Evolutionary conservation across 2,888 invertebrate species (phyloP), one percentile per base, ranked within the genome.

Genomic region (Diarsia dahlii): DNA sequence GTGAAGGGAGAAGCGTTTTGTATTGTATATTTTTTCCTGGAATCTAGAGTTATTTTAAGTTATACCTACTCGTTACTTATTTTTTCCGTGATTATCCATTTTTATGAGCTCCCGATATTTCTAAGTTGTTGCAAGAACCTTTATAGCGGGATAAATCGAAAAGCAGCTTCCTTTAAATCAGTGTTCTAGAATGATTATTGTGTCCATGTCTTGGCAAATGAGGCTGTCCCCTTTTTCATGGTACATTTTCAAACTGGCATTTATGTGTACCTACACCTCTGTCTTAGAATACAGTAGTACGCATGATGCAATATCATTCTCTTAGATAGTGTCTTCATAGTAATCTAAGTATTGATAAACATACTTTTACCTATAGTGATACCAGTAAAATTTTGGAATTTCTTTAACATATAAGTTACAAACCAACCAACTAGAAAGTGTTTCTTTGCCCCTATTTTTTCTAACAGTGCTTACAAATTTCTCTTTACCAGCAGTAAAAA

Each of bases 401-500:
- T 48, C 2, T 45, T 23, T 23, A 3, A 0, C 20, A 3, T 23
- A 4, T 34, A 46, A 15, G 0, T n/a, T 67, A 18, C 34, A 48
- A 50, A 69, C 23, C 1, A 34, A 23, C 13, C 13, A 23, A 39
- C 18, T 3, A 52, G 13, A 52, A 20, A 45, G 10, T n/a, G 1
- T 45, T 54, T 45, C 3, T 3, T 4, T 20, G 1, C 2, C 13
- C 71, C 46, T 72, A 13, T 0, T 72, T 70, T n/a, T 23, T 45
- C 8, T 46, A 48, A 48, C 9, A 28, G 46, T 67, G 39, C 3
- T 4, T 72, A 64, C 58, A 45, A 52, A 0, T 3, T 0, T 0
- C 0, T 54, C n/a, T 73, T 76, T 15, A 6, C 4, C 72, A 88
- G 77, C 48, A 82, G 71, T 64, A 75, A 81, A 75, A 75, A 76